Evolutionary conservation across 2,113 vertebrate species (phyloP).

Genomic region (Lamprotornis superbus): DNA sequence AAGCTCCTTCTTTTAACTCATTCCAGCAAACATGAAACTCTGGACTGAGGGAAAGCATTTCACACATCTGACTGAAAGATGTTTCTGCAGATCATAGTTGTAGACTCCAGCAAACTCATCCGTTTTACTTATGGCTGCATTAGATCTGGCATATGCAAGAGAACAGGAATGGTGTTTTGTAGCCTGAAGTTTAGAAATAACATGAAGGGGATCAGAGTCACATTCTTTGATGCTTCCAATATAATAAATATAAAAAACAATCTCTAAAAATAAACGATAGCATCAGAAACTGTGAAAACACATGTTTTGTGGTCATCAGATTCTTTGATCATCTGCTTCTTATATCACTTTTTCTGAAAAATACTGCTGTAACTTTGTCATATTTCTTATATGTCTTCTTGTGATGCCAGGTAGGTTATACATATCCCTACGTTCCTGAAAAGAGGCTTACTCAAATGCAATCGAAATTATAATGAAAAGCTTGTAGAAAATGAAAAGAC

Average conservation of each 20-base stretch:
- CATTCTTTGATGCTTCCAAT: background rate
- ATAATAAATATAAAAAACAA: background rate
- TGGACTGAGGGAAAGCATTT: background rate
- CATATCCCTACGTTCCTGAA: background rate
- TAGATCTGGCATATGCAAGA: background rate
- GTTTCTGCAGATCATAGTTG: background rate
- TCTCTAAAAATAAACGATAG: background rate
- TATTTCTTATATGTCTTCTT: background rate
- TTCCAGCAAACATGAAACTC: background rate
- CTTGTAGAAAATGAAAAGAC: background rate
- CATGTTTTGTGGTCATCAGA: background rate
- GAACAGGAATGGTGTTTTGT: background rate
- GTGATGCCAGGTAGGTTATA: background rate
- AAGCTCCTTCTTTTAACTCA: background rate
- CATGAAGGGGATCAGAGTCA: background rate
- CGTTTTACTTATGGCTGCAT: background rate
- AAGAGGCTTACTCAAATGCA: background rate
- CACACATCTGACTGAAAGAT: background rate
- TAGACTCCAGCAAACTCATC: background rate
- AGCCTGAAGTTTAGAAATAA: background rate
- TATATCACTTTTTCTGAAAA: background rate
- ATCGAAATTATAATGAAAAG: background rate
- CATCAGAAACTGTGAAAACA: background rate
- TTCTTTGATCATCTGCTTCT: background rate
- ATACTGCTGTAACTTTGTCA: background rate